A percentile compares a stretch with the other conserved stretches of the same genome.
Conservation (phyloP, 2,113 vertebrate genomes). For the Nothobranchius kuhntae region DNA sequence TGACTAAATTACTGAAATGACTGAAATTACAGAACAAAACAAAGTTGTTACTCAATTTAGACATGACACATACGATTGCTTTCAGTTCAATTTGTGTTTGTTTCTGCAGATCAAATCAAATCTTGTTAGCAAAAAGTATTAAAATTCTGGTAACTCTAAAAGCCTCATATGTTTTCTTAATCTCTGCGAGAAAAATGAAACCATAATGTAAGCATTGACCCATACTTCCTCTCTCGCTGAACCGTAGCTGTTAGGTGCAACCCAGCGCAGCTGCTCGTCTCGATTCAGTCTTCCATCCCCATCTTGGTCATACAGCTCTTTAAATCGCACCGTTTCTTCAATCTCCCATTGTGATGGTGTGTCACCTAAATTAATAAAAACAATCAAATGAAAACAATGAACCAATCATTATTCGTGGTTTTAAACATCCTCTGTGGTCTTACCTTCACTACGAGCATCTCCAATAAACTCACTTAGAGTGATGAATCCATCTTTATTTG, state of each 20-base stretch:
- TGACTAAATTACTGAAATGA: not conserved
- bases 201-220: not conserved
- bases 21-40: not conserved
- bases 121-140: not conserved
- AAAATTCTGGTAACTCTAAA: not conserved
- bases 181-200: not conserved
- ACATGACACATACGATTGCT: not conserved
- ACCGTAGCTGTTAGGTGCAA: slow-evolving; percentile 92
- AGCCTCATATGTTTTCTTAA: not conserved
- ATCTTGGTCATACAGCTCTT: slow-evolving; percentile 93
- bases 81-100: not conserved
- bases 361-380: slow-evolving; percentile 42
- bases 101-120: not conserved
- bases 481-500: slow-evolving; percentile 89
- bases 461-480: slow-evolving; percentile 93
- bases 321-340: slow-evolving; percentile 91
- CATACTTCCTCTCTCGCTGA: slow-evolving; percentile 92
- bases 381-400: not conserved
- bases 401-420: not conserved
- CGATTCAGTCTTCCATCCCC: slow-evolving; percentile 86
- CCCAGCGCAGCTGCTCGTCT: slow-evolving; percentile 91
- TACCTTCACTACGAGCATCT: slow-evolving; percentile 88
- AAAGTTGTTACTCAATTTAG: not conserved
- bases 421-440: slow-evolving; percentile 40
- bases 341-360: slow-evolving; percentile 92